phyloP scores from a whole-genome alignment of 2,888 invertebrate species.

The Apeira syringaria region DNA sequence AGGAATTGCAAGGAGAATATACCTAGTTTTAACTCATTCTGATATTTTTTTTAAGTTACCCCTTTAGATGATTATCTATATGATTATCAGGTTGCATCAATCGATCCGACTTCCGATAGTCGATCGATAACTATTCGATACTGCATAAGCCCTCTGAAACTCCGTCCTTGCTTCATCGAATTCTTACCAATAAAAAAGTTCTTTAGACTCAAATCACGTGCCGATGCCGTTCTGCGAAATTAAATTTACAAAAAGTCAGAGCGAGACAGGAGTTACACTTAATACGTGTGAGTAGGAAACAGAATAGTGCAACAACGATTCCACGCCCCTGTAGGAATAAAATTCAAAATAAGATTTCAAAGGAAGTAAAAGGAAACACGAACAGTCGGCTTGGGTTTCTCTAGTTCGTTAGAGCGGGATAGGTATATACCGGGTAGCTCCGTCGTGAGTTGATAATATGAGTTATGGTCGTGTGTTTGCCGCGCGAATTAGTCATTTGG shows the following conservation, averaged over 20 bases:
- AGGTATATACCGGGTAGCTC: conserved; percentile 53
- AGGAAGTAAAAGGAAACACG: conserved; percentile 80
- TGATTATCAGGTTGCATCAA: background rate
- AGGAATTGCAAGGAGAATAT: too few species aligned
- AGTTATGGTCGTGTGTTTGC: conserved; percentile 79
- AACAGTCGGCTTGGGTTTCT: conserved; percentile 69
- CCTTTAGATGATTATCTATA: too few species aligned
- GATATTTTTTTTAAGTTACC: too few species aligned
- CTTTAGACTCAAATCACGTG: conserved; percentile 78
- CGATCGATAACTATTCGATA: conserved; percentile 54
- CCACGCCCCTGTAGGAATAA: conserved; percentile 82
- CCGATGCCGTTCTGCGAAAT: conserved; percentile 78
- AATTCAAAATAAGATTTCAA: conserved; percentile 83
- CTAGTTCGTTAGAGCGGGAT: conserved; percentile 75
- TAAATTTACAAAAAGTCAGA: conserved; percentile 81
- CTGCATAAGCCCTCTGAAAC: conserved; percentile 57
- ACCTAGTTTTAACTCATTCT: too few species aligned
- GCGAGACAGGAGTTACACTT: conserved; percentile 53
- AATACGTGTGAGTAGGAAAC: conserved; percentile 72
- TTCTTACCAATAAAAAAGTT: conserved; percentile 74
- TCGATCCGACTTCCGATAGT: conserved; percentile 5
- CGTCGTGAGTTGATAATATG: conserved; percentile 74
- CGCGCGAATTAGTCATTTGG: conserved; percentile 80
- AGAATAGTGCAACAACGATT: conserved; percentile 83
- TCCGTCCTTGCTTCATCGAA: conserved; percentile 65